A percentile compares a stretch with the other conserved stretches of the same genome.
Evolutionary conservation across 2,113 vertebrate genomes (phyloP).

Genomic region (Sebastes fasciatus): DNA sequence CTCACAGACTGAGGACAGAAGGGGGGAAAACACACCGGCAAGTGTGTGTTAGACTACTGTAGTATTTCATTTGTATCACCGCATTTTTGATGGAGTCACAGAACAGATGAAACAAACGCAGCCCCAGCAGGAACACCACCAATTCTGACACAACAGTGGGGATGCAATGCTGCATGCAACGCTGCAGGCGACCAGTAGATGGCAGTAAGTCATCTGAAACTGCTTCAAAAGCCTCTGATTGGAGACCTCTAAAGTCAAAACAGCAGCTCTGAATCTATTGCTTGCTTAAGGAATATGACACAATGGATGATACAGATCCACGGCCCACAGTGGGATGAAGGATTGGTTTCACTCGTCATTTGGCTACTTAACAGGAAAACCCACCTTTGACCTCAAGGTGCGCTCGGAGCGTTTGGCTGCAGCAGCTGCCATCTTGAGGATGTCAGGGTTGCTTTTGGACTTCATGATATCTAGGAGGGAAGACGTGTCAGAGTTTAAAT

Average conservation of each 20-base stretch:
- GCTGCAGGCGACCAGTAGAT: slow-evolving; percentile 60
- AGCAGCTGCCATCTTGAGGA: slow-evolving; percentile 87
- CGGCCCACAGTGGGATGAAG: background rate
- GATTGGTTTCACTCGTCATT: background rate
- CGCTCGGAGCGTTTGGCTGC: slow-evolving; percentile 87
- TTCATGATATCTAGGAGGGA: slow-evolving; percentile 85
- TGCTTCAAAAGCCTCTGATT: background rate
- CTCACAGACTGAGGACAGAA: slow-evolving; percentile 86
- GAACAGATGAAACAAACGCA: slow-evolving; percentile 12
- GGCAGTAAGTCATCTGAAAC: slow-evolving; percentile 58
- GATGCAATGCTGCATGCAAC: slow-evolving; percentile 43
- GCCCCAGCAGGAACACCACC: background rate
- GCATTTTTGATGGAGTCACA: slow-evolving; percentile 38
- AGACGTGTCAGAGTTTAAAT: background rate
- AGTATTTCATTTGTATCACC: slow-evolving; percentile 40
- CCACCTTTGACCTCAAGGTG: slow-evolving; percentile 87
- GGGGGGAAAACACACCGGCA: slow-evolving; percentile 73
- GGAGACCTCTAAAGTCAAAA: background rate
- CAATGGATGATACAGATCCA: background rate
- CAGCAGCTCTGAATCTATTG: background rate
- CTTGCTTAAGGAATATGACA: background rate
- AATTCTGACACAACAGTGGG: background rate
- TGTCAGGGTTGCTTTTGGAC: slow-evolving; percentile 89
- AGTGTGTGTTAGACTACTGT: slow-evolving; percentile 75
- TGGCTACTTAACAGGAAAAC: background rate